Base-by-base conservation (phyloP, 2,797 vertebrate genomes). In the Gymnothorax reevesii region DNA sequence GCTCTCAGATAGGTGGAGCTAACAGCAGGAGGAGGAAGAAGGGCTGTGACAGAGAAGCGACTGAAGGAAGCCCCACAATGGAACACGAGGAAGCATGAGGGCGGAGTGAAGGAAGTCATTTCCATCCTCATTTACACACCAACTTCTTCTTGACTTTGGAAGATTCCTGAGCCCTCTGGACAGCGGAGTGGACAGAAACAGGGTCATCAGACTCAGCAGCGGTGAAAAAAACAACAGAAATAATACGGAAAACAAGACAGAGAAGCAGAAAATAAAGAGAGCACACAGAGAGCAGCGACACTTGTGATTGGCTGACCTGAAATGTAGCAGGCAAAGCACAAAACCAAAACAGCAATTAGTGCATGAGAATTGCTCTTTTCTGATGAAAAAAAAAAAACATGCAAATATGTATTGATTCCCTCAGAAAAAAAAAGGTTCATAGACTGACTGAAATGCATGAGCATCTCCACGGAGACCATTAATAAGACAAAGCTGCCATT, bases 61-160 rank as follows among this genome's bases (percentile, higher is more conserved):
- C 33, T 42, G 33, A 42, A 42, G 33, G 1, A 42, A 42, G 33
- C 33, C 33, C 33, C 88, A 87, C 82, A 87, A 88, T 89, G 87
- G 82, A 69, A 82, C 17, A 25, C 25, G 25, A 27, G 59, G 57
- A 73, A 62, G 20, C 60, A n/a, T 27, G 54, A 66, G 79, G 33
- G 82, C 62, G 85, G 13, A 54, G 54, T 12, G 10, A 66, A 15
- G 22, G 2, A n/a, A 64, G 59, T 62, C 69, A 66, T 87, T 80
- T 73, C 84, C 20, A 69, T 85, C 69, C 83, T 86, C 93, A 94
- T 94, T 96, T 97, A 99, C 98, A 98, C 97, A 99, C 98, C 98
- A 95, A 97, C 97, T 99, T 99, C 95, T 99, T 99, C 98, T 99
- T 99, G 98, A 98, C 98, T 97, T 99, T 99, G 96, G 98, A 97